Evolutionary conservation across 1,140 invertebrate genomes (phyloP).

Genomic region (Leguminivora glycinivorella): DNA sequence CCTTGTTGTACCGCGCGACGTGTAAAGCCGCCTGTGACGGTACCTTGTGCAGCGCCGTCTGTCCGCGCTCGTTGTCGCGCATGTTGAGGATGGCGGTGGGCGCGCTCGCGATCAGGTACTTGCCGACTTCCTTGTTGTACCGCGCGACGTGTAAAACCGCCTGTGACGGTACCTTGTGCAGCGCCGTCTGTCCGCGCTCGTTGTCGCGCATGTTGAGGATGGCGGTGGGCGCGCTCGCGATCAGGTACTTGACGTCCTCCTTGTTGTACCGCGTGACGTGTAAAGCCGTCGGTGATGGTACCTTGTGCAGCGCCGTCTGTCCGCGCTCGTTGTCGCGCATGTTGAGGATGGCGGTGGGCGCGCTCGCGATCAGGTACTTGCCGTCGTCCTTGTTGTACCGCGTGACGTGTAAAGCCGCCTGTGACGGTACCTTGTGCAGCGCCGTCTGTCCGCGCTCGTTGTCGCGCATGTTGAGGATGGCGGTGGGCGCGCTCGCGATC

Average conservation of each 20-base stretch:
- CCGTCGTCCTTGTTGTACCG: slow-evolving; percentile 94
- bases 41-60: slow-evolving; percentile 93
- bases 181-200: too few relatives aligned
- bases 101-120: slow-evolving; percentile 92
- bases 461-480: slow-evolving; percentile 92
- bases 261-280: slow-evolving; percentile 93
- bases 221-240: slow-evolving; percentile 89
- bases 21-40: too few relatives aligned
- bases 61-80: slow-evolving; percentile 93
- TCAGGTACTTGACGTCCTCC: slow-evolving; percentile 93
- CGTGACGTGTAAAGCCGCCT: too few relatives aligned
- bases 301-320: slow-evolving; percentile 88
- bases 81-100: slow-evolving; percentile 91
- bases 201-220: too few relatives aligned
- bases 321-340: too few relatives aligned
- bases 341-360: slow-evolving; percentile 88
- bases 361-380: slow-evolving; percentile 92
- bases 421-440: slow-evolving; percentile 86
- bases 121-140: slow-evolving; percentile 93
- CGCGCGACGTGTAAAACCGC: slow-evolving; percentile 93
- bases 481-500: slow-evolving; percentile 89
- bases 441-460: slow-evolving; percentile 95
- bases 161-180: slow-evolving; percentile 89
- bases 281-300: slow-evolving; percentile 91
- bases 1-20: too few relatives aligned